These are phyloP conservation scores for Pyrocoelia pectoralis DNA, from an alignment of 2,888 invertebrate genomes.

Conservation along the genomic window DNA sequence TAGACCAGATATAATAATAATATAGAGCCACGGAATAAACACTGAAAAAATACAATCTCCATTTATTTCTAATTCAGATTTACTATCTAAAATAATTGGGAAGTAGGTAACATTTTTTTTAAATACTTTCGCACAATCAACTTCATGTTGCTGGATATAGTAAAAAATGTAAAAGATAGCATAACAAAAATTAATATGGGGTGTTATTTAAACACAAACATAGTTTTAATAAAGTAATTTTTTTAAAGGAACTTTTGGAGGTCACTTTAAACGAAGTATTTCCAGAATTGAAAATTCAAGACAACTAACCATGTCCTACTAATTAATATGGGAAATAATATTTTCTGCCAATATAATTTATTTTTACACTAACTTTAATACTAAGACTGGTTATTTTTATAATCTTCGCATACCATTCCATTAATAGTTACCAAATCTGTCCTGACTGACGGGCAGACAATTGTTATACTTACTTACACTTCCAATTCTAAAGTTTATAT, in stretches of 20 bases:
- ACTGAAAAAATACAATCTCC: no score
- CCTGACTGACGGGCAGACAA: no score
- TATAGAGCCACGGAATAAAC: no score
- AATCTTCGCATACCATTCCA: slow-evolving; percentile 16
- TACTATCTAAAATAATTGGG: no score
- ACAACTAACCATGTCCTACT: slow-evolving; percentile 24
- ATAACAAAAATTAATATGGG: no score
- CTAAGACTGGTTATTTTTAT: slow-evolving; percentile 17
- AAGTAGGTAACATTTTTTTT: no score
- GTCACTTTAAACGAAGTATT: slow-evolving; percentile 73
- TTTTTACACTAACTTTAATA: slow-evolving; percentile 22
- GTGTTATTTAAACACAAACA: no score
- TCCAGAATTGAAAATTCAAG: slow-evolving; percentile 69
- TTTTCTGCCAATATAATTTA: slow-evolving; percentile 21
- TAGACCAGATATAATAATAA: no score
- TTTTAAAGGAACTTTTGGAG: slow-evolving; percentile 70
- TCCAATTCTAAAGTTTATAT: not conserved
- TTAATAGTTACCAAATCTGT: not conserved
- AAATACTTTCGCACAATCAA: no score
- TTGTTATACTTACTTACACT: not conserved
- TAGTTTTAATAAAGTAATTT: not conserved
- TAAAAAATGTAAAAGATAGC: no score
- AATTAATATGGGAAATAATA: slow-evolving; percentile 3
- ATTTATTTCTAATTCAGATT: no score
- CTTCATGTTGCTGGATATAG: no score